Conservation (phyloP, 2,113 vertebrate species). For the Indicator indicator region DNA sequence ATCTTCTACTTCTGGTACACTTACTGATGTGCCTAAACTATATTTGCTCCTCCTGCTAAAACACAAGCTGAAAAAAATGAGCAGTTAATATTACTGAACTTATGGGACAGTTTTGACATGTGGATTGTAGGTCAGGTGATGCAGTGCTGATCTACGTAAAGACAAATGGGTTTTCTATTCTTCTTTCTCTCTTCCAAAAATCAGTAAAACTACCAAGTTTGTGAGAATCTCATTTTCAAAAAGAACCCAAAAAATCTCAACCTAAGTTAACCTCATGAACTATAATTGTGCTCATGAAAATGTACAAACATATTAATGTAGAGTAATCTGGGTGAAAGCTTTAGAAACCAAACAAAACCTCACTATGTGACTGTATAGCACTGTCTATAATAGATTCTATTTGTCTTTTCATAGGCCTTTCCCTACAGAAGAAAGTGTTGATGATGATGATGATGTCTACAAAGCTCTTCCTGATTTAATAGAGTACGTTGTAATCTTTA, state of each 20-base stretch:
- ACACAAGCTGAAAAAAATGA: not conserved
- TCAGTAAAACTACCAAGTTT: not conserved
- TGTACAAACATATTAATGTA: fast-evolving
- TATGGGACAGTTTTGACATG: fast-evolving
- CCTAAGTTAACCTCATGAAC: not conserved
- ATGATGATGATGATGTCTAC: slow-evolving; percentile 94
- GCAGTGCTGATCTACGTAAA: not conserved
- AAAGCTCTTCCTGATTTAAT: slow-evolving; percentile 95
- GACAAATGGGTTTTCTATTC: not conserved
- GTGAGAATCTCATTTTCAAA: not conserved
- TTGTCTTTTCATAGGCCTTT: slow-evolving; percentile 81
- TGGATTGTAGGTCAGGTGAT: not conserved
- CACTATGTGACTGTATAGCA: not conserved
- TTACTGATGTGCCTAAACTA: not conserved
- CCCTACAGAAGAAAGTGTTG: slow-evolving; percentile 91
- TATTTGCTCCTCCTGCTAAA: not conserved
- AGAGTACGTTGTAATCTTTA: slow-evolving; percentile 83
- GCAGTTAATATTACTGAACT: not conserved
- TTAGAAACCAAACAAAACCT: not conserved
- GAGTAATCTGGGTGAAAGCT: not conserved
- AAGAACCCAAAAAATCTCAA: fast-evolving
- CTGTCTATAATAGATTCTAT: not conserved
- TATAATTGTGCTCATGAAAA: not conserved
- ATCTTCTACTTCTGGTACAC: fast-evolving
- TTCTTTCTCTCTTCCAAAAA: not conserved